These are phyloP conservation scores for Notodromas monacha DNA, from an alignment of 2,888 invertebrate genomes.

Conservation along the genomic window DNA sequence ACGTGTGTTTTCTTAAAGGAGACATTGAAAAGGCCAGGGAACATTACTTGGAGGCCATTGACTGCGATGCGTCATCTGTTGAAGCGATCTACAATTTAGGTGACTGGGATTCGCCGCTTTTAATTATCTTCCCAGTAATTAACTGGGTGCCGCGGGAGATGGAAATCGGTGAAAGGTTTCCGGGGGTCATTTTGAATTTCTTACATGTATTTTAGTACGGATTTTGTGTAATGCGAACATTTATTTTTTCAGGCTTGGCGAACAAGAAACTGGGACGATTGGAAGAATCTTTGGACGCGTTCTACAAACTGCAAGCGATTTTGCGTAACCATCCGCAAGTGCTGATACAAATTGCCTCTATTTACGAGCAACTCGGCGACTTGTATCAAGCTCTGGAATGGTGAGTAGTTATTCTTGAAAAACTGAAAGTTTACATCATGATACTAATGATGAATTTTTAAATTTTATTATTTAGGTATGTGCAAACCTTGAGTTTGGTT, in stretches of 20 bases:
- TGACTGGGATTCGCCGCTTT: constrained; percentile 14
- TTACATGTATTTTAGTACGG: not conserved
- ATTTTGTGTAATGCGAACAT: not conserved
- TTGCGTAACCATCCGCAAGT: constrained; percentile 35
- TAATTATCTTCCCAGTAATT: too few species aligned
- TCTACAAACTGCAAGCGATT: constrained; percentile 37
- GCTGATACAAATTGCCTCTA: constrained; percentile 38
- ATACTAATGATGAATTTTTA: too few species aligned
- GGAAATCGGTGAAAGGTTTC: too few species aligned
- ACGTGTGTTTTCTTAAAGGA: constrained; percentile 33
- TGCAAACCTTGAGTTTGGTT: constrained; percentile 43
- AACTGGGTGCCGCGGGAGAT: too few species aligned
- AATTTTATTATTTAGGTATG: too few species aligned
- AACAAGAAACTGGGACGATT: constrained; percentile 31
- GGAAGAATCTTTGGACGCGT: constrained; percentile 40
- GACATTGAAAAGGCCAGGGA: constrained; percentile 34
- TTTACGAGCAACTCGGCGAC: constrained; percentile 32
- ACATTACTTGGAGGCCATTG: constrained; percentile 36
- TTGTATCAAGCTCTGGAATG: constrained; percentile 22
- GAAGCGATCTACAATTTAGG: constrained; percentile 55
- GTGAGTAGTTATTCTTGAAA: too few species aligned
- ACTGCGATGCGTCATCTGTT: constrained; percentile 42
- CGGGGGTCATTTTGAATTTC: not conserved
- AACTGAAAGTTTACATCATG: too few species aligned
- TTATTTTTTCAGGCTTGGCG: constrained; percentile 23